Conservation (phyloP, 2,888 invertebrate genomes). For the Dione juno region DNA sequence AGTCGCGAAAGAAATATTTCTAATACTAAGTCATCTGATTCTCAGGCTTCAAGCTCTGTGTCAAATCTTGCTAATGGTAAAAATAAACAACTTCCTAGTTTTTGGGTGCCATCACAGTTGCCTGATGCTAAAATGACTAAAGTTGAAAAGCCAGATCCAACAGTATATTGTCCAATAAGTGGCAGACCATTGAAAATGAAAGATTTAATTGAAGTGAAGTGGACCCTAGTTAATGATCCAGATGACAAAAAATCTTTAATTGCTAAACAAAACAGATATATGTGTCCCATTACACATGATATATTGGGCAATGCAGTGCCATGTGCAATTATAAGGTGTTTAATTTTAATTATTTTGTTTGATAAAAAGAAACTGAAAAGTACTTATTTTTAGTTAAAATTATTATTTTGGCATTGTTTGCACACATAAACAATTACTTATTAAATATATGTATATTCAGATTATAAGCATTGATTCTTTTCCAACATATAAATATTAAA, state of each 20-base stretch:
- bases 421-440: no score
- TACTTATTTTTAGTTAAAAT: no score
- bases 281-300: conserved; percentile 99
- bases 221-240: conserved; percentile 94
- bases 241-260: conserved; percentile 94
- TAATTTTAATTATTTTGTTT: background rate
- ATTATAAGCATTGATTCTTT: background rate
- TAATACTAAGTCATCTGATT: conserved; percentile 59
- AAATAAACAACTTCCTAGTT: conserved; percentile 94
- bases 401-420: no score
- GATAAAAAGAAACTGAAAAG: no score
- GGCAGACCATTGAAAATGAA: conserved; percentile 93
- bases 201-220: conserved; percentile 96
- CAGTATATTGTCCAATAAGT: conserved; percentile 75
- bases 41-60: conserved; percentile 79
- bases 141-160: conserved; percentile 71
- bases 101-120: conserved; percentile 97
- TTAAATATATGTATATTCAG: no score
- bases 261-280: conserved; percentile 95
- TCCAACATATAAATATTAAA: background rate
- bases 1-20: conserved; percentile 92
- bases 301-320: conserved; percentile 96
- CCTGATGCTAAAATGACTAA: conserved; percentile 90
- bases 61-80: conserved; percentile 91
- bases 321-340: conserved; percentile 91